Percentiles rank a stretch among this genome's conserved stretches.
phyloP scores from a whole-genome alignment of 1,140 invertebrate genomes.

The Brachionus sp. region DNA sequence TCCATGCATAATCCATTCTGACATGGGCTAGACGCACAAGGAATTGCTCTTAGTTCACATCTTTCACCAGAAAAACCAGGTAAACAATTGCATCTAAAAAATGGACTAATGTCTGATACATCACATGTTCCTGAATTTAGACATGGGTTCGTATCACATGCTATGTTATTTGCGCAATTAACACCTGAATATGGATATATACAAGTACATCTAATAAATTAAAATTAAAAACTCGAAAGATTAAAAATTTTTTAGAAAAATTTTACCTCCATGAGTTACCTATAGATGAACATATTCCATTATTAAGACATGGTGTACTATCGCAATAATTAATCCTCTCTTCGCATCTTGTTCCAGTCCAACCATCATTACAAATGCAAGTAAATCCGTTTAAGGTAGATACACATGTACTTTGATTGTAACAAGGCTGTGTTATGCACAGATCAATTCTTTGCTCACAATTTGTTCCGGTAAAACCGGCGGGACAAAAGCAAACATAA shows the following conservation, averaged over 20 bases:
- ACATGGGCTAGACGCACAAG: constrained; percentile 35
- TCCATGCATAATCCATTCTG: background rate
- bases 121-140: constrained; percentile 50
- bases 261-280: background rate
- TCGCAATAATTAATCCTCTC: constrained; percentile 44
- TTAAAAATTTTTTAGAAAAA: background rate
- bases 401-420: constrained; percentile 49
- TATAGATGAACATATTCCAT: constrained; percentile 47
- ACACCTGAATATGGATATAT: constrained; percentile 30
- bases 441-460: constrained; percentile 15
- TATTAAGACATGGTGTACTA: constrained; percentile 47
- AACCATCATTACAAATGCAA: constrained; percentile 70
- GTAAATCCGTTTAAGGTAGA: background rate
- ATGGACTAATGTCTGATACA: background rate
- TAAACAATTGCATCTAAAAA: constrained; percentile 71
- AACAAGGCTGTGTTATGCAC: constrained; percentile 48
- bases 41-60: constrained; percentile 69
- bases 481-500: constrained; percentile 47
- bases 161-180: constrained; percentile 10
- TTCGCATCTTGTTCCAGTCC: constrained; percentile 51
- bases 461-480: constrained; percentile 25
- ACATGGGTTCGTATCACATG: constrained; percentile 48
- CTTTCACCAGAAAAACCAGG: constrained; percentile 86
- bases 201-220: constrained; percentile 32
- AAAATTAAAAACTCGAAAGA: background rate